Conservation (phyloP, 2,113 vertebrate genomes). For the Piprites chloris region DNA sequence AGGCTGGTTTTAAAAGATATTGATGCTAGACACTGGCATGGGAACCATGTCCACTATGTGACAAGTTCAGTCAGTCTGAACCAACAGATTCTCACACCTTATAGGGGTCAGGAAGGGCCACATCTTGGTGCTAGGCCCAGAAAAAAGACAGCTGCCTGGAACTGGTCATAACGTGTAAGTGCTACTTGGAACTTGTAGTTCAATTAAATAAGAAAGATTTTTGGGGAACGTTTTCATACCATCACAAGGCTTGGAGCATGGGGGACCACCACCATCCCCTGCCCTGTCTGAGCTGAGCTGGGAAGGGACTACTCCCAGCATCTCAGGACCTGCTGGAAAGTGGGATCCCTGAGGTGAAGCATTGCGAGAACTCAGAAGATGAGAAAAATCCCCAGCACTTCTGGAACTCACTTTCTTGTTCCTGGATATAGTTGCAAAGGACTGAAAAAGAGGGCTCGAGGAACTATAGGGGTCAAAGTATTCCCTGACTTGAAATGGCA, state of each 20-base stretch:
- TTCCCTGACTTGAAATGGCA: not conserved
- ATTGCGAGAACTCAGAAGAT: not conserved
- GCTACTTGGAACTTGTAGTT: not conserved
- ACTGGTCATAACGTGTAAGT: not conserved
- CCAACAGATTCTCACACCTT: not conserved
- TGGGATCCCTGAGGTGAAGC: not conserved
- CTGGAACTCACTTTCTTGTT: not conserved
- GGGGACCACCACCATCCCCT: too few species aligned
- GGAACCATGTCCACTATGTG: not conserved
- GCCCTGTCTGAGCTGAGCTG: not conserved
- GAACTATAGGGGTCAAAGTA: not conserved
- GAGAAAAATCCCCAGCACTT: not conserved
- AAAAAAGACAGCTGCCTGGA: not conserved
- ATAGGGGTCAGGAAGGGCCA: not conserved
- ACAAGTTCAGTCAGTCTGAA: not conserved
- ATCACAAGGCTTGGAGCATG: not conserved
- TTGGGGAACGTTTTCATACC: not conserved
- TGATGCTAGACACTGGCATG: not conserved
- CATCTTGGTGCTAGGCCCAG: not conserved
- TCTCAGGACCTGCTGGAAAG: not conserved
- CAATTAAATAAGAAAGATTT: not conserved
- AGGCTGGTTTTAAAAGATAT: not conserved
- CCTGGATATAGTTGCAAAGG: not conserved
- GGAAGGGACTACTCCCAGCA: not conserved
- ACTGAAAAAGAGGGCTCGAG: not conserved